A percentile compares a stretch with the other conserved stretches of the same genome.
Conservation (phyloP, 2,888 invertebrate genomes). For the Caenorhabditis sulstoni region DNA sequence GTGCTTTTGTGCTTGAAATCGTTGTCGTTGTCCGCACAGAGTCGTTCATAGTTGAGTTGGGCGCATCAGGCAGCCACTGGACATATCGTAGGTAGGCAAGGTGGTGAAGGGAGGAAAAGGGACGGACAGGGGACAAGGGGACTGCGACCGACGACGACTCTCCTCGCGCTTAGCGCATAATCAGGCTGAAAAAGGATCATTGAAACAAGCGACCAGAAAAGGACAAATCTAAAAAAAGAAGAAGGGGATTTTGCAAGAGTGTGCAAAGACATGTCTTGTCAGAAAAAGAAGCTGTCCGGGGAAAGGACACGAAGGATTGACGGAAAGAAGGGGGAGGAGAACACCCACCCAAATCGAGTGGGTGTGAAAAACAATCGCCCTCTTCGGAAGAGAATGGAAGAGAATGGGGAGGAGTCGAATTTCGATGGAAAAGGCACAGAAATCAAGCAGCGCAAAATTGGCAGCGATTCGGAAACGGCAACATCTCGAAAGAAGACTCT, state of each 20-base stretch:
- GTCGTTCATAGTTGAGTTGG: slow-evolving; percentile 63
- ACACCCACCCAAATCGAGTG: slow-evolving; percentile 47
- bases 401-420: slow-evolving; percentile 26
- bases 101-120: slow-evolving; percentile 20
- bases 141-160: slow-evolving; percentile 51
- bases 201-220: slow-evolving; percentile 15
- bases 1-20: slow-evolving; percentile 57
- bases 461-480: slow-evolving; percentile 8
- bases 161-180: slow-evolving; percentile 57
- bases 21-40: slow-evolving; percentile 59
- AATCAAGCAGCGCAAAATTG: slow-evolving; percentile 24
- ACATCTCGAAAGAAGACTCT: slow-evolving; percentile 4
- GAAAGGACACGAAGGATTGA: slow-evolving; percentile 31
- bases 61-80: slow-evolving; percentile 61
- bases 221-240: slow-evolving; percentile 19
- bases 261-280: slow-evolving; percentile 17
- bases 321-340: slow-evolving; percentile 10
- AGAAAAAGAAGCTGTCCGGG: slow-evolving; percentile 5
- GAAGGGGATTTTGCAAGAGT: slow-evolving; percentile 11
- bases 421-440: slow-evolving; percentile 22
- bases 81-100: slow-evolving; percentile 49
- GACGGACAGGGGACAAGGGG: slow-evolving; percentile 32
- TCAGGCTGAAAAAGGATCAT: slow-evolving; percentile 47
- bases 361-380: slow-evolving; percentile 52
- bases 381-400: slow-evolving; percentile 6